Base-by-base conservation (phyloP, 2,888 invertebrate genomes). In the Sphinx pinastri region DNA sequence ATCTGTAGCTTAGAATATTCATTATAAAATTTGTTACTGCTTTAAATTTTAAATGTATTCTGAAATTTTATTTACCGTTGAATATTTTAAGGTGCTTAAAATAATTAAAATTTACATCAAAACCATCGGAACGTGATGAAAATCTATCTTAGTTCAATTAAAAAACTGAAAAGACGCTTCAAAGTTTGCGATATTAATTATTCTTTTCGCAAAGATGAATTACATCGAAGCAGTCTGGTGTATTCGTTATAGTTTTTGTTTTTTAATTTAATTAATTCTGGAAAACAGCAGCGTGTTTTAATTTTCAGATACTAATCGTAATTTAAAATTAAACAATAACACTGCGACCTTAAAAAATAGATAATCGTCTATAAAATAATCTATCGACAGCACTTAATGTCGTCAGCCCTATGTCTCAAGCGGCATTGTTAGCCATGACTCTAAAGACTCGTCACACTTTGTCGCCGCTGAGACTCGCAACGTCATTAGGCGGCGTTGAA, bases 341-440 rank as follows among this genome's bases (percentile, higher is more conserved):
- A 0, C 38, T 38, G 7, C 6, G 38, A 38, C 5, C 1, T 1
- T 38, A 38, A 38, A n/a, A n/a, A n/a, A n/a, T n/a, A 25, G 2
- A 25, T 25, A n/a, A 52, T 14, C 52, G n/a, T n/a, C n/a, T 2
- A 14, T 52, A 38, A 25, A 25, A 38, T 38, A 38, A 3, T 38
- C 1, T 38, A 38, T 38, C 38, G 38, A 8, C 8, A 38, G 8
- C 2, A 38, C 38, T 38, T 25, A 25, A 38, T 3, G 5, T 8
- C 7, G 38, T 4, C 38, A 16, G 7, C 54, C n/a, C 5, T 67
- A n/a, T 52, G 14, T 68, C 55, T 47, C 68, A 13, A 68, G 68
- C n/a, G 12, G 12, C 55, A 68, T 55, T 68, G 68, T 68, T 68
- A 68, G 55, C 16, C 38, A 68, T 16, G 68, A 67, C 54, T 25